Evolutionary conservation across 2,888 invertebrate genomes (phyloP).

Genomic region (Epinotia demarniana): DNA sequence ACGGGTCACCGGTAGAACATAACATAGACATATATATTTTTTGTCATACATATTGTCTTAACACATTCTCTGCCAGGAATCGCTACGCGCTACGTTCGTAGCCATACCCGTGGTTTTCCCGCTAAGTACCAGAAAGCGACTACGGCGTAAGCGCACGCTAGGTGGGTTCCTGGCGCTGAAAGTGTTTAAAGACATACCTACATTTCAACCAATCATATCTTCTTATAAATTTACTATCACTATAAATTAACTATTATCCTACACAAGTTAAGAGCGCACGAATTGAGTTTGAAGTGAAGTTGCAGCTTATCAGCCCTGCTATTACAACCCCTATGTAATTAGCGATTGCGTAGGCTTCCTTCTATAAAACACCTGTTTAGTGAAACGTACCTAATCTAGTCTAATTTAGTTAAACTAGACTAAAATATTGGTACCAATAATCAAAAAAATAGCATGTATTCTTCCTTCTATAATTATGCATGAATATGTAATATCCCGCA

Average conservation of each 20-base stretch:
- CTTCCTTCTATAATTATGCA: background rate
- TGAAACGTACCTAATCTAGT: background rate
- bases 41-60: no score
- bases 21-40: no score
- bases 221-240: no score
- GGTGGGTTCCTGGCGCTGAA: no score
- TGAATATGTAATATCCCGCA: constrained; percentile 8
- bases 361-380: constrained; percentile 12
- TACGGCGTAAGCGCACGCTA: no score
- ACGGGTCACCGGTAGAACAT: no score
- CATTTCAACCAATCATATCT: background rate
- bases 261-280: background rate
- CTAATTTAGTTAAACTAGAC: background rate
- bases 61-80: no score
- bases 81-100: no score
- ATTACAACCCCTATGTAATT: background rate
- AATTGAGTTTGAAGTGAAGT: constrained; percentile 6
- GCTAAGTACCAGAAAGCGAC: no score
- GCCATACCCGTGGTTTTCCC: no score
- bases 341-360: background rate
- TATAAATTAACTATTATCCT: background rate
- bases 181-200: background rate
- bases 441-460: background rate
- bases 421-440: background rate
- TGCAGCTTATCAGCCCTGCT: constrained; percentile 12